Evolutionary conservation across 2,888 invertebrate species (phyloP).

Genomic region (Liposcelis brunnea): DNA sequence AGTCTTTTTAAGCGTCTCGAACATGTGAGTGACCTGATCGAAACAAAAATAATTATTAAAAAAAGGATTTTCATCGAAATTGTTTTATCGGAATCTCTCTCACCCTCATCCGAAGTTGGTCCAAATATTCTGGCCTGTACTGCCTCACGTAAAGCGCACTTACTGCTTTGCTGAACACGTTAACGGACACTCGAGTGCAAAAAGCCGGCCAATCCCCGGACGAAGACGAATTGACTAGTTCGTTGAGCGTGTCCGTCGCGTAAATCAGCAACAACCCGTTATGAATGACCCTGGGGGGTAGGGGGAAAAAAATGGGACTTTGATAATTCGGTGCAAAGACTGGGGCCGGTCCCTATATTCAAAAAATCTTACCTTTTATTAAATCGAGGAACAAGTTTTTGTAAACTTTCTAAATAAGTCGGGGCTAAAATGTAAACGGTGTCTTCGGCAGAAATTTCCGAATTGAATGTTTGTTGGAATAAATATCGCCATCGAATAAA

Average conservation of each 20-base stretch:
- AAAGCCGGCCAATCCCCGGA: constrained; percentile 22
- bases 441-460: constrained; percentile 18
- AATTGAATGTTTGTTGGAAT: constrained; percentile 19
- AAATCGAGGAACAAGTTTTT: constrained; percentile 25
- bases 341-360: too few relatives aligned
- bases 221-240: constrained; percentile 28
- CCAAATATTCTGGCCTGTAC: constrained; percentile 26
- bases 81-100: constrained; percentile 14
- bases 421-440: constrained; percentile 25
- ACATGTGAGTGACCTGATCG: constrained; percentile 21
- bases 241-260: constrained; percentile 29
- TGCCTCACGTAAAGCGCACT: constrained; percentile 31
- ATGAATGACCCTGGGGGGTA: constrained; percentile 31
- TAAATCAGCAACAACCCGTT: constrained; percentile 31
- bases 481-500: constrained; percentile 19
- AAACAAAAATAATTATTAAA: too few relatives aligned
- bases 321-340: too few relatives aligned
- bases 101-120: constrained; percentile 27
- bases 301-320: too few relatives aligned
- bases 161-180: constrained; percentile 26
- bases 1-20: constrained; percentile 28
- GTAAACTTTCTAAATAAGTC: constrained; percentile 24
- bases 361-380: constrained; percentile 26
- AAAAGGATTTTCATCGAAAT: too few relatives aligned
- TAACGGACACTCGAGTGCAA: constrained; percentile 26